Base-by-base conservation (phyloP, 2,797 vertebrate species). In the Pelochelys cantorii region DNA sequence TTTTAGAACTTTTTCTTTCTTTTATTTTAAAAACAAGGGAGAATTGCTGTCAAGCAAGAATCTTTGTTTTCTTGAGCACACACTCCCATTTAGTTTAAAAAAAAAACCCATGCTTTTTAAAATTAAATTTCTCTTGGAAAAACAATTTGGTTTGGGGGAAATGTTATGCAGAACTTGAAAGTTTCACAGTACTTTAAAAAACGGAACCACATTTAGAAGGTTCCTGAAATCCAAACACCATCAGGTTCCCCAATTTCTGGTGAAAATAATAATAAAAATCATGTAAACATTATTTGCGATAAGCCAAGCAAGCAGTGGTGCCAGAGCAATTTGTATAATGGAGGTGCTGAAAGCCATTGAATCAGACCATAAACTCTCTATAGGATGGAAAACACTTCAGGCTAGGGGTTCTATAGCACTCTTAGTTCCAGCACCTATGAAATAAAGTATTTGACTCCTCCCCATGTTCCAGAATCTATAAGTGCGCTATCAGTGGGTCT, bases 91-190 rank as follows among this genome's bases (percentile, higher is more conserved):
- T 96, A 96, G 84, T 95, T 96, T n/a, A n/a, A n/a, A 91, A 85
- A 92, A 95, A 94, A 96, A 90, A 48, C 42, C 42, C 93, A 94
- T 74, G 56, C 82, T 95, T 93, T 59, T 53, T 0, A 90, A 96
- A 96, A 95, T 96, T 90, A 89, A 92, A 96, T 97, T 96, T 97
- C 95, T 95, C 80, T 97, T 94, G 84, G 42, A 42, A 93, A 97
- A 97, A 93, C 95, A 95, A 79, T 85, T 96, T 95, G 92, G 87
- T 96, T 85, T 85, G 80, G 86, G 94, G 87, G 93, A 97, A 95
- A 60, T 93, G 84, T 94, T 96, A 89, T 86, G 62, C 68, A 95
- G 82, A 89, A 59, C 82, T 93, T 31, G 68, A 23, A 92, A 92
- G 31, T 93, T 95, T 96, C 85, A 92, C 91, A 97, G 91, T 87